Base-by-base conservation (phyloP, 2,113 vertebrate species). In the Meles meles region DNA sequence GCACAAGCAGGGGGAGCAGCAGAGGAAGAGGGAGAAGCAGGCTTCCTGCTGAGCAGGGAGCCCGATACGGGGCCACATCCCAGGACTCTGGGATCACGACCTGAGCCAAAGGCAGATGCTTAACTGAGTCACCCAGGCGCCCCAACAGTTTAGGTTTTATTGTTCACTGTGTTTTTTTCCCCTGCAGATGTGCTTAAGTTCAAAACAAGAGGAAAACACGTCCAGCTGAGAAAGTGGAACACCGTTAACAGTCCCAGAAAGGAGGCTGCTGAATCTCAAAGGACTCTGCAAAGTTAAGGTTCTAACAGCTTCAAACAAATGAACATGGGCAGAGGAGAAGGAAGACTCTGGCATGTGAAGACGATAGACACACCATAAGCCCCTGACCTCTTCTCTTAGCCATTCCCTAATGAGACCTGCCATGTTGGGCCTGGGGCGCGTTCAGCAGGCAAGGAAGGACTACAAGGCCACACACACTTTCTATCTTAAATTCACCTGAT, bases 201-300 rank as follows among this genome's bases (percentile, higher is more conserved):
- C 88, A 92, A 95, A 96, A 94, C 67, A 83, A 96, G 83, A 96
- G 23, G 10, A 44, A 86, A 82, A 87, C 94, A 82, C 5, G n/a
- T 91, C 93, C 97, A 81, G 93, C 93, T 96, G 96, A 97, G 96
- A 93, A 97, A 97, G 97, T 6, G 27, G 89, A 97, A 90, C 39
- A 74, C 27, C 17, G n/a, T 57, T 77, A 88, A 96, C 25, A 82
- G 93, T 87, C 92, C 93, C 76, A 42, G 80, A 31, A 95, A 96
- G 92, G 5, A 63, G 3, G 21, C 84, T 42, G 71, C 31, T 27
- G 83, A 71, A 88, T 67, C 7, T 44, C 77, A 39, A 93, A 93
- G 72, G 9, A 47, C 61, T 52, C 87, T 90, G 67, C 29, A 23
- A 96, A 96, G 96, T 84, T 42, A 96, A 93, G 91, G 72, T 39